A percentile compares a stretch with the other conserved stretches of the same genome.
phyloP scores from a whole-genome alignment of 2,113 vertebrate genomes.

The Platanista minor region DNA sequence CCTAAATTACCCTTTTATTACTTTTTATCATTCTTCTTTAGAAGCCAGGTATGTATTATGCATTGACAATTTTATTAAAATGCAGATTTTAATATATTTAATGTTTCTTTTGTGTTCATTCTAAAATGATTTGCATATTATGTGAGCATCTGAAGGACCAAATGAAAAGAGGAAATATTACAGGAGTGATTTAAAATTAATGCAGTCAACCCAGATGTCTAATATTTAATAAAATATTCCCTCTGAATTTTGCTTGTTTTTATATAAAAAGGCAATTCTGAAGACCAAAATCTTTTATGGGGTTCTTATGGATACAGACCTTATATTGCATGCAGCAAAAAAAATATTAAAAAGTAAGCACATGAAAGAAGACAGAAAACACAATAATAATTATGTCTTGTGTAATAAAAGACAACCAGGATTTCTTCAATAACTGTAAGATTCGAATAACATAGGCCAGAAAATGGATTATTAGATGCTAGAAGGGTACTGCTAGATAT shows the following conservation, averaged over 20 bases:
- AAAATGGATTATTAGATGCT: constrained; percentile 76
- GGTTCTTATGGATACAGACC: constrained; percentile 73
- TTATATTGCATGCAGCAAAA: constrained; percentile 77
- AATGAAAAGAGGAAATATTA: constrained; percentile 78
- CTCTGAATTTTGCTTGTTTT: constrained; percentile 74
- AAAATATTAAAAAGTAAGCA: constrained; percentile 75
- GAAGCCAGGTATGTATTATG: constrained; percentile 77
- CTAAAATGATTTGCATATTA: constrained; percentile 82
- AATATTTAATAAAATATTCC: constrained; percentile 79
- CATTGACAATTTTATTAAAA: constrained; percentile 86
- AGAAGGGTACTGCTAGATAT: constrained; percentile 73
- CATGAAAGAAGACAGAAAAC: constrained; percentile 71
- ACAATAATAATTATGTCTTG: constrained; percentile 71
- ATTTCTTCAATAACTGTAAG: constrained; percentile 74
- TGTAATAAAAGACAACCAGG: constrained; percentile 75
- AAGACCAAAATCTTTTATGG: constrained; percentile 73
- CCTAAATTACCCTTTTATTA: constrained; percentile 82
- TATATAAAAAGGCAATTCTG: constrained; percentile 68
- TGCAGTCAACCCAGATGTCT: constrained; percentile 73
- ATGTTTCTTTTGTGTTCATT: constrained; percentile 81
- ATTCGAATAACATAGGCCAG: constrained; percentile 69
- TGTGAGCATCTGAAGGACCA: constrained; percentile 77
- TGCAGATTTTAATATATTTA: constrained; percentile 85
- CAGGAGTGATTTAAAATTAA: constrained; percentile 79
- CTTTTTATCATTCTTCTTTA: constrained; percentile 79